phyloP scores from a whole-genome alignment of 2,888 invertebrate species.

The Notodonta ziczac region DNA sequence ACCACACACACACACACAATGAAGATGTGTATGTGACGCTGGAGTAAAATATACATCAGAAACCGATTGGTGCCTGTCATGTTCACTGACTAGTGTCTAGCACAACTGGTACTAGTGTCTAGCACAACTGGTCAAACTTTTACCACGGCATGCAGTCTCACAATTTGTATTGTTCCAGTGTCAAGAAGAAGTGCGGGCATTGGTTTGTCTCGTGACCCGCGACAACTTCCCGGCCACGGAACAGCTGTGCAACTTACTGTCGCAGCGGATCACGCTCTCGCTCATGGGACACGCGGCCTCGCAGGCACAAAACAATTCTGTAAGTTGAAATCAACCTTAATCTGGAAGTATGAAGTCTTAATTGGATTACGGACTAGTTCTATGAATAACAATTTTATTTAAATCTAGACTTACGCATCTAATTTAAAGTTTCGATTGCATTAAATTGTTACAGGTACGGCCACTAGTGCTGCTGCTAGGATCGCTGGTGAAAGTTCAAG shows the following conservation, averaged over 20 bases:
- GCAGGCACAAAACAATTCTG: slow-evolving; percentile 81
- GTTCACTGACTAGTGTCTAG: too few relatives aligned
- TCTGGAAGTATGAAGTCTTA: neutral
- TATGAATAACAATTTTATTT: too few relatives aligned
- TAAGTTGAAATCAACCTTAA: slow-evolving; percentile 39
- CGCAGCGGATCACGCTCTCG: slow-evolving; percentile 93
- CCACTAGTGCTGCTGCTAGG: slow-evolving; percentile 96
- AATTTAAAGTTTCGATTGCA: too few relatives aligned
- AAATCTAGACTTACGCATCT: too few relatives aligned
- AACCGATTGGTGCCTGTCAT: too few relatives aligned
- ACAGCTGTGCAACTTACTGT: slow-evolving; percentile 92
- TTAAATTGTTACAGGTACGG: slow-evolving; percentile 83
- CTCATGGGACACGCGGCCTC: slow-evolving; percentile 90
- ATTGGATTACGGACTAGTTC: neutral
- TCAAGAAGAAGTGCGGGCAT: slow-evolving; percentile 94
- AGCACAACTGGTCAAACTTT: too few relatives aligned
- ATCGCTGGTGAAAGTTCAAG: slow-evolving; percentile 95
- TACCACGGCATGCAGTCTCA: too few relatives aligned
- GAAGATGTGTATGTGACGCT: too few relatives aligned
- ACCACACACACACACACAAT: too few relatives aligned
- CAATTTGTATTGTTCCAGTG: slow-evolving; percentile 72
- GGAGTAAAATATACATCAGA: too few relatives aligned
- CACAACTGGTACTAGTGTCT: too few relatives aligned
- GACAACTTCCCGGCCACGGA: slow-evolving; percentile 93
- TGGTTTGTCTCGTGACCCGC: slow-evolving; percentile 94